Evolutionary conservation across 2,888 invertebrate genomes (phyloP), one percentile per base, ranked within the genome.

Genomic region (Hybos culiciformis): DNA sequence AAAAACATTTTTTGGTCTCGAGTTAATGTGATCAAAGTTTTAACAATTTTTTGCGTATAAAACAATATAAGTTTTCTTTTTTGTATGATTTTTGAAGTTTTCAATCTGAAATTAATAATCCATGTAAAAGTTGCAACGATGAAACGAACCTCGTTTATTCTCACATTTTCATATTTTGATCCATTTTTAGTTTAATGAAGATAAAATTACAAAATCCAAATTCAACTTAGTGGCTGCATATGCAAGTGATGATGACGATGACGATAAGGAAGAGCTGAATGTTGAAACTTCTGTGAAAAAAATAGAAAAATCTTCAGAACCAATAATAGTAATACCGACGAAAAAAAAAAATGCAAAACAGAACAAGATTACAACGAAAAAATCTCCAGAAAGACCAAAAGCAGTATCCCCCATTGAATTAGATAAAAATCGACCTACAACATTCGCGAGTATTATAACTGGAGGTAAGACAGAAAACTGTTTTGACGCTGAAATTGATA

Each of bases 381-480:
- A 6, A 15, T 18, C 17, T 24, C 36, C 21, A 3, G 12, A 32
- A 29, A 7, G 42, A n/a, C 6, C 42, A 23, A 26, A 31, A 23
- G 14, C 36, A 18, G 29, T 42, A 11, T 14, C 23, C 9, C 19
- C 31, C 3, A 37, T 34, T 31, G 18, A 40, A 21, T 38, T 43
- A 29, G 19, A 32, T 9, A 45, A 40, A 40, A 23, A 32, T 33
- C 11, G 24, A 36, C 32, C 24, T 23, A 34, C 14, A 36, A 41
- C 49, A 18, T 50, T 48, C 37, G 49, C 51, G 11, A 48, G 47
- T 37, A 51, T 51, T 12, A 51, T 51, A 39, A 48, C 49, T 12
- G 51, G 49, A 7, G 48, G 49, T 20, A 49, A 44, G 9, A 43
- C 47, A 21, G 40, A 44, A 11, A 37, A 19, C 17, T 33, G 17